phyloP scores from a whole-genome alignment of 1,140 invertebrate species.

The Conopomorpha cramerella region DNA sequence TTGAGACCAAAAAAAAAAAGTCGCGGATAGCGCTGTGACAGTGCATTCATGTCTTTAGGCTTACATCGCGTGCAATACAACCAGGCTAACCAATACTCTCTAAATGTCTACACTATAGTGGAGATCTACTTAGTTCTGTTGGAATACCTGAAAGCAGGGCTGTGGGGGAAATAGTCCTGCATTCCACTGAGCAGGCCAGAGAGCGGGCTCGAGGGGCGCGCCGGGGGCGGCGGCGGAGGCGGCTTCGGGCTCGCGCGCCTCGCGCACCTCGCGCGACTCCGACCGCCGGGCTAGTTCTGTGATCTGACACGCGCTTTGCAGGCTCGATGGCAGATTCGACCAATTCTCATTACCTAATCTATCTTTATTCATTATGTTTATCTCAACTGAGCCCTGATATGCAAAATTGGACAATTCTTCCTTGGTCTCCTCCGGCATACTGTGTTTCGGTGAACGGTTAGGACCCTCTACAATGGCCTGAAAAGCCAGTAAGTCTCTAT shows the following conservation, averaged over 20 bases:
- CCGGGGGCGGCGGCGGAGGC: slow-evolving; percentile 8
- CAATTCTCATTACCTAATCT: slow-evolving; percentile 60
- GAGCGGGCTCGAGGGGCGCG: slow-evolving; percentile 19
- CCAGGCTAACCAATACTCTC: not conserved
- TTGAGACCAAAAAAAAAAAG: too few species aligned
- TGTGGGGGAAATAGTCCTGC: slow-evolving; percentile 48
- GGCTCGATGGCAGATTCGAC: slow-evolving; percentile 60
- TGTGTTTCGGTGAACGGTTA: slow-evolving; percentile 32
- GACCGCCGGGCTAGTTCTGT: slow-evolving; percentile 51
- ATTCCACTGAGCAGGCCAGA: slow-evolving; percentile 52
- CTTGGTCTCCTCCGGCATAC: slow-evolving; percentile 29
- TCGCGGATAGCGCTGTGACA: not conserved
- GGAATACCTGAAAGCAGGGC: slow-evolving; percentile 61
- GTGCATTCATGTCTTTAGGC: slow-evolving; percentile 11
- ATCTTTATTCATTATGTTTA: slow-evolving; percentile 53
- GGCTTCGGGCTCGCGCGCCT: slow-evolving; percentile 13
- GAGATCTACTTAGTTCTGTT: slow-evolving; percentile 54
- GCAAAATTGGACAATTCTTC: slow-evolving; percentile 35
- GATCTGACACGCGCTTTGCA: slow-evolving; percentile 67
- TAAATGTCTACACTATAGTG: slow-evolving; percentile 19
- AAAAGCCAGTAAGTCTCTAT: slow-evolving; percentile 64
- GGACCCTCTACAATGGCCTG: slow-evolving; percentile 62
- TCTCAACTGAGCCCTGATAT: slow-evolving; percentile 57
- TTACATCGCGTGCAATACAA: slow-evolving; percentile 9
- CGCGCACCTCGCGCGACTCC: slow-evolving; percentile 17